Evolutionary conservation across 2,113 vertebrate species (phyloP).

Genomic region (Paramormyrops kingsleyae): DNA sequence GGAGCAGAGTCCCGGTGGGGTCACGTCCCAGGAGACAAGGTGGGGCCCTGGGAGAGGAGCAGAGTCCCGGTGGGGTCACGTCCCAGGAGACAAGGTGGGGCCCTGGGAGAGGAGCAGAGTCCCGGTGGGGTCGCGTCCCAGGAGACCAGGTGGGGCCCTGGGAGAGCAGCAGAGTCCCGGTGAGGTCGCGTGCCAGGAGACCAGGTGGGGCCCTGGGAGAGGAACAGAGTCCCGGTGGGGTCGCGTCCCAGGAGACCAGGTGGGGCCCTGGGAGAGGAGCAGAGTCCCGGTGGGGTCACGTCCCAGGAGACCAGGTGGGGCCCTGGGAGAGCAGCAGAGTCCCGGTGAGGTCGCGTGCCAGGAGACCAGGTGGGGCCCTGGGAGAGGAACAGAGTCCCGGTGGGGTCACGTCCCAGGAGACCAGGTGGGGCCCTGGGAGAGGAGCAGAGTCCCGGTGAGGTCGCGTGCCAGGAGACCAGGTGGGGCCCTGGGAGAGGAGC

Average conservation of each 20-base stretch:
- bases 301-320: neutral
- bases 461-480: neutral
- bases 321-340: neutral
- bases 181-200: neutral
- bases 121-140: neutral
- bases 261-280: too few relatives aligned
- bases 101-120: neutral
- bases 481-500: too few relatives aligned
- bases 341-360: neutral
- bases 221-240: neutral
- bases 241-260: neutral
- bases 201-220: too few relatives aligned
- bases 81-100: neutral
- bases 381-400: neutral
- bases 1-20: neutral
- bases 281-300: neutral
- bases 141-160: neutral
- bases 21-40: neutral
- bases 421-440: too few relatives aligned
- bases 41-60: neutral
- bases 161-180: neutral
- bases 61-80: neutral
- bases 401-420: neutral
- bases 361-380: neutral
- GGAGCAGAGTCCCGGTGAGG: neutral